Conservation (phyloP, 2,797 vertebrate species). For the Clarias platycephalus region DNA sequence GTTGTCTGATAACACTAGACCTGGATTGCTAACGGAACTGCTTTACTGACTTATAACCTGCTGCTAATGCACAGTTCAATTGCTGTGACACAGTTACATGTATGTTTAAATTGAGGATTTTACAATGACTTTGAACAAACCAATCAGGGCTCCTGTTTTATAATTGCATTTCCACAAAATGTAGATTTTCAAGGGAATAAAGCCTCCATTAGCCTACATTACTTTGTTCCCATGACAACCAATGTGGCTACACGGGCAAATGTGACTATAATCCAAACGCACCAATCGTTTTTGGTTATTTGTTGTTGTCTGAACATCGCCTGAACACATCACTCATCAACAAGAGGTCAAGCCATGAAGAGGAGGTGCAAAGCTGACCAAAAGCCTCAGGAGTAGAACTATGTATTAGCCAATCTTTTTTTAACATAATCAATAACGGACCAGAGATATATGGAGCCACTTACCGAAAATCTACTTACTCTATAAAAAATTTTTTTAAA, state of each 20-base stretch:
- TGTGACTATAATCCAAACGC: conserved; percentile 19
- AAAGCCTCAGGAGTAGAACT: not conserved
- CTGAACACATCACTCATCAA: not conserved
- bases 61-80: not conserved
- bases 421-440: not conserved
- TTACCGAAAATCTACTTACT: not conserved
- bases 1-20: not conserved
- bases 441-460: not conserved
- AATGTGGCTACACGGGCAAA: not conserved
- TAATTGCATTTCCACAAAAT: not conserved
- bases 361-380: not conserved
- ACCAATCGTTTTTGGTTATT: conserved; percentile 13
- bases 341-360: not conserved
- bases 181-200: not conserved
- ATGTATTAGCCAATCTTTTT: not conserved
- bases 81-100: not conserved
- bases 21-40: not conserved
- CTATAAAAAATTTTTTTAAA: too few relatives aligned
- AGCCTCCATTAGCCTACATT: not conserved
- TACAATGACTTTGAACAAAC: not conserved
- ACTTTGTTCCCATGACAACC: conserved; percentile 8
- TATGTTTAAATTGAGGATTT: not conserved
- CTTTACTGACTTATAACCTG: not conserved
- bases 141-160: not conserved
- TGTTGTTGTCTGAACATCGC: not conserved